Evolutionary conservation across 2,797 vertebrate species (phyloP).

Genomic region (Gastrophryne carolinensis): DNA sequence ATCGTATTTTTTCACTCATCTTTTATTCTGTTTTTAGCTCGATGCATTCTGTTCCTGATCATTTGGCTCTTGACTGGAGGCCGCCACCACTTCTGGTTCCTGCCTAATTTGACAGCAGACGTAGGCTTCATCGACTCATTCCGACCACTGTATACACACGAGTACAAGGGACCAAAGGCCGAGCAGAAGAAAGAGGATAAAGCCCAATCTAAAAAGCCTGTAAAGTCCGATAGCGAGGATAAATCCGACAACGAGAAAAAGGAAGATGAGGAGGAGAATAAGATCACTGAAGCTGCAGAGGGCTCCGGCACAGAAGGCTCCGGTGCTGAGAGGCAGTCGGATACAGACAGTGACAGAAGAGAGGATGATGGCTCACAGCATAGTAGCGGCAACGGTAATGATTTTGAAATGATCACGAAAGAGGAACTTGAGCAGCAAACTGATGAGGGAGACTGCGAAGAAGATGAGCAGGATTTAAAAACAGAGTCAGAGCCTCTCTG

Average conservation of each 20-base stretch:
- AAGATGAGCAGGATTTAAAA: conserved; percentile 62
- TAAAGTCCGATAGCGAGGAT: conserved; percentile 89
- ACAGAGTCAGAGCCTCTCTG: conserved; percentile 73
- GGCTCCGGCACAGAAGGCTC: conserved; percentile 69
- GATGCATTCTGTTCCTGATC: conserved; percentile 95
- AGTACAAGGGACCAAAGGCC: conserved; percentile 92
- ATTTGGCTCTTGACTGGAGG: conserved; percentile 97
- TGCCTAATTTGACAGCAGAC: conserved; percentile 95
- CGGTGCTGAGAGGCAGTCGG: conserved; percentile 79
- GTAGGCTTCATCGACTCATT: conserved; percentile 99
- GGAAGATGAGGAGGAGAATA: conserved; percentile 72
- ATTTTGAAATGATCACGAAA: conserved; percentile 99
- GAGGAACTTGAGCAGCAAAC: conserved; percentile 98
- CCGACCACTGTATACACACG: conserved; percentile 95
- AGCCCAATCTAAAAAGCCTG: conserved; percentile 77
- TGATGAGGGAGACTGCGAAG: conserved; percentile 83
- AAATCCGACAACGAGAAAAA: conserved; percentile 93
- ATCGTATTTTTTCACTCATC: background rate
- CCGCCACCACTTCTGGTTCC: conserved; percentile 98
- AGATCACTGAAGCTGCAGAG: conserved; percentile 67
- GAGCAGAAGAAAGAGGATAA: conserved; percentile 84
- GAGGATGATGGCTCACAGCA: conserved; percentile 97
- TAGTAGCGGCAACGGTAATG: conserved; percentile 95
- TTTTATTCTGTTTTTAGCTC: conserved; percentile 72
- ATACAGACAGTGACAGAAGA: conserved; percentile 93